phyloP scores from a whole-genome alignment of 2,113 vertebrate genomes.

The Machaerirhynchus nigripectus region DNA sequence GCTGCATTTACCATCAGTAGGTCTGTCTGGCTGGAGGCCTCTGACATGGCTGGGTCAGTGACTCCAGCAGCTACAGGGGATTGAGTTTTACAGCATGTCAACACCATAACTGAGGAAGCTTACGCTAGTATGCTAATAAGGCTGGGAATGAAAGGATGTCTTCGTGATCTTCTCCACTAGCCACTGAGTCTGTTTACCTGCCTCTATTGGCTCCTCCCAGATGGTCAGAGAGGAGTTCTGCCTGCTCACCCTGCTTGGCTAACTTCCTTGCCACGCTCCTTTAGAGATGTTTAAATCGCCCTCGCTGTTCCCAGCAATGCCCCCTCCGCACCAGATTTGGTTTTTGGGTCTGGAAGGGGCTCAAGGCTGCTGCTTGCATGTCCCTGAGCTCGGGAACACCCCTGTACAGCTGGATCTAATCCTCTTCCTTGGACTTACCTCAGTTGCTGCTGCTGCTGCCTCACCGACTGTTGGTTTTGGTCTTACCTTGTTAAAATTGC shows the following conservation, averaged over 20 bases:
- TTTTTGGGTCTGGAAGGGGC: neutral
- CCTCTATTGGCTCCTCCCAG: neutral
- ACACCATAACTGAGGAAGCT: neutral
- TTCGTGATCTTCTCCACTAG: neutral
- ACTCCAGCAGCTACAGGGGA: neutral
- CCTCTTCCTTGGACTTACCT: neutral
- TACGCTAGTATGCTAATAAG: neutral
- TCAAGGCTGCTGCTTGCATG: neutral
- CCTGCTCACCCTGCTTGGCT: neutral
- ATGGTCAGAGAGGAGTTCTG: neutral
- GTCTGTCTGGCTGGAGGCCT: neutral
- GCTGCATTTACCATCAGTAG: neutral
- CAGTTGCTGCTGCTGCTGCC: neutral
- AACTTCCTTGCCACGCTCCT: neutral
- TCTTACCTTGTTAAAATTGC: neutral
- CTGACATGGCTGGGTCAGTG: neutral
- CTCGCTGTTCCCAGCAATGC: neutral
- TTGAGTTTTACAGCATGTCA: neutral
- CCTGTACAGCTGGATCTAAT: neutral
- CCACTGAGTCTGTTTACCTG: neutral
- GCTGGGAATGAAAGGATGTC: neutral
- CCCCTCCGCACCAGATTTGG: neutral
- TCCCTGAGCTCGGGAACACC: neutral
- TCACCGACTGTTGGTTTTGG: neutral
- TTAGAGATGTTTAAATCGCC: neutral